Evolutionary conservation across 2,888 invertebrate genomes (phyloP), one percentile per base, ranked within the genome.

Genomic region (Perizoma affinitatum): DNA sequence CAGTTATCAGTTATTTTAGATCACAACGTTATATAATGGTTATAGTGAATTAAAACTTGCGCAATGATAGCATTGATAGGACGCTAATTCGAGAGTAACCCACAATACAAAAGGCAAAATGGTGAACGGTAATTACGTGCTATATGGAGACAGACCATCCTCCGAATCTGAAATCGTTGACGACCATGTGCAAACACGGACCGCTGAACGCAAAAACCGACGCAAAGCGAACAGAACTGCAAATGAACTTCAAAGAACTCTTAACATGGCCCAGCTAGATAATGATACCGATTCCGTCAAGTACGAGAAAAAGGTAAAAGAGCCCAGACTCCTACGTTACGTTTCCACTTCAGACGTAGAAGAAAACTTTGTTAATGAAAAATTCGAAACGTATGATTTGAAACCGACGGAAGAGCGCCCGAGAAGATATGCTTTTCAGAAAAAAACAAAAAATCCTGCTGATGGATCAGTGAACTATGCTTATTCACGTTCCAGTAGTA

Each of bases 101-200:
- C 61, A 57, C 63, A 60, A 63, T 22, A 22, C 1, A 22, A 22
- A 22, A 22, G 22, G 22, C 1, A 87, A 83, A 74, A 93, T 93
- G 93, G 92, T 93, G 63, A 92, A 92, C 77, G 90, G 93, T 11
- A 92, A 92, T 71, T 93, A 93, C 71, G 82, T 88, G 36, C 66
- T 92, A 45, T 91, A 92, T 70, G 90, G 90, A 43, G 90, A 91
- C 70, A 78, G 86, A 66, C 89, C 92, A 59, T 78, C 84, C 53
- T 89, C 91, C 7, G 91, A 90, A 66, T 87, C 89, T 4, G 91
- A 90, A 73, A 87, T 87, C 54, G 84, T 90, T 4, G 87, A 88
- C 11, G 91, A 90, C 65, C 90, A 91, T 66, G 88, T 90, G 5
- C 90, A 87, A 57, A 76, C 82, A 7, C 80, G 85, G 61, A 84